Base-by-base conservation (phyloP, 2,888 invertebrate genomes). In the Xestia xanthographa region DNA sequence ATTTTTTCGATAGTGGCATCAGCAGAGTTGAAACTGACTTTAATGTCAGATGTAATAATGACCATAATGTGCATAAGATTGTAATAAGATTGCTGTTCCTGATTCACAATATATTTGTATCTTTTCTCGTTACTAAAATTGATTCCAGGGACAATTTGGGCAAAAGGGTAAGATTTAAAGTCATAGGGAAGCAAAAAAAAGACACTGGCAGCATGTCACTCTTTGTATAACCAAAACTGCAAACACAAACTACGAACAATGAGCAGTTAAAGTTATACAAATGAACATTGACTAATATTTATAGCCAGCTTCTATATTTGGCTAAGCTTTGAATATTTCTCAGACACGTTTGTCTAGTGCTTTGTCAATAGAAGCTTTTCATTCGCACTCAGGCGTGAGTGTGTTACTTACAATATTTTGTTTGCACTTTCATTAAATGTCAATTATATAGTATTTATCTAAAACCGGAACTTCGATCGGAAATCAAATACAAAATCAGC, bases 381-480 rank as follows among this genome's bases (percentile, higher is more conserved):
- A 78, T 84, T 82, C 38, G 66, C 76, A 77, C 73, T 66, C 58
- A 75, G 34, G 53, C 29, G 72, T 26, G 45, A 82, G 68, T 82
- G 62, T 78, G 67, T 58, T 38, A 66, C 58, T 65, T 73, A 67
- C 71, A 72, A 73, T 58, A 66, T 56, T 62, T 58, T 72, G 72
- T 78, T 79, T 62, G 65, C 67, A 79, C 85, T 86, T 80, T 86
- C 86, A 50, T 82, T 60, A 65, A 83, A 65, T 56, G n/a, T 53
- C 6, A 60, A 73, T 70, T 65, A 22, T 29, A 38, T 48, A 38
- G 22, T 71, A 14, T 22, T 83, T 66, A 50, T 9, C 26, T 43
- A n/a, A 26, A 53, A 22, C 45, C 17, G 26, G 43, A 48, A 62
- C 29, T 65, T 3, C 6, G 53, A 17, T 22, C n/a, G n/a, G 0